Evolutionary conservation across 2,888 invertebrate genomes (phyloP), one percentile per base, ranked within the genome.

Genomic region (Pyrocoelia pectoralis): DNA sequence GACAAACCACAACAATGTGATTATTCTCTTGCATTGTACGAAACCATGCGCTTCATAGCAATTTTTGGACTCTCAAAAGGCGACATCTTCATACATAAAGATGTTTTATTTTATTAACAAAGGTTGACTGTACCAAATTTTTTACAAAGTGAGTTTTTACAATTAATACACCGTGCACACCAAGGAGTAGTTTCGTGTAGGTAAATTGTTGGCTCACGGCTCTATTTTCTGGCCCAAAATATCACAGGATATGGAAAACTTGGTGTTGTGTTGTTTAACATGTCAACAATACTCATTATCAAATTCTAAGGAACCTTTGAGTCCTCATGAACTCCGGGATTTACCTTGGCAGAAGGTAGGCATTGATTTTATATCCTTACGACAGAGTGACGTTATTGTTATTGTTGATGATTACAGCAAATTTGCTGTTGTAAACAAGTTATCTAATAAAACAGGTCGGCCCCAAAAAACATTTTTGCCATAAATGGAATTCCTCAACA

Each of bases 321-420:
- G 57, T 29, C 59, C 51, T 5, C 71, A 71, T 68, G 46, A 61
- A 24, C 17, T 64, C 8, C 61, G 71, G 46, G 48, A 41, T 13
- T 19, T 61, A 24, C 72, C 72, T 6, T 70, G 69, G 48, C 52
- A 72, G 12, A 59, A 72, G 29, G 52, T 73, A 9, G 71, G 68
- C 58, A 58, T 68, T 8, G 72, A 73, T 13, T 56, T 56, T 38
- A 17, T 4, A 2, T 9, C 9, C 0, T 2, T 56, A 41, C 68
- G 68, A 8, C 64, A 65, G 18, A 12, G 54, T 46, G 56, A 65
- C 66, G 48, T 60, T 3, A n/a, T 56, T 12, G 58, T 24, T 73
- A 57, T 72, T 4, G 67, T 71, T 15, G 72, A 72, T 41, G 69
- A 72, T 51, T 71, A 68, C 17, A 73, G 24, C 6, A 24, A 24